These are phyloP conservation scores for Pampusana beccarii DNA, from an alignment of 2,113 vertebrate genomes.

Conservation along the genomic window DNA sequence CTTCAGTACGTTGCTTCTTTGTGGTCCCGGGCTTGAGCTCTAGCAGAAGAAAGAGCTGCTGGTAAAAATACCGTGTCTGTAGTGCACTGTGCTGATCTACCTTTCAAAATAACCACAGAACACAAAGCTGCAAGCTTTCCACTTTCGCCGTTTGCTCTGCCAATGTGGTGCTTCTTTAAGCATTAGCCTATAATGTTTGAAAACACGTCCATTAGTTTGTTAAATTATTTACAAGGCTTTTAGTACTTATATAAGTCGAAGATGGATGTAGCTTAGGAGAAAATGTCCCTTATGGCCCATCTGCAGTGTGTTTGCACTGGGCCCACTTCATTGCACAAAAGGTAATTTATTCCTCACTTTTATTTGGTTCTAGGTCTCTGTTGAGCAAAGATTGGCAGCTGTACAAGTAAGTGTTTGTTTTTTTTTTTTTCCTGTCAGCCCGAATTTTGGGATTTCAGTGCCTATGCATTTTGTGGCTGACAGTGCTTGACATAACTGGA, in stretches of 20 bases:
- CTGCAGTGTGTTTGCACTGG: not conserved
- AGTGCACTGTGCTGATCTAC: fast-evolving
- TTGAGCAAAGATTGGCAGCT: not conserved
- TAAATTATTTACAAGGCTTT: conserved; percentile 76
- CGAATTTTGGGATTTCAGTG: not conserved
- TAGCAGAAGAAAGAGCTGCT: not conserved
- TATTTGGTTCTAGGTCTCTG: not conserved
- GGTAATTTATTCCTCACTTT: conserved; percentile 1
- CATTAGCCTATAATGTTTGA: conserved; percentile 6
- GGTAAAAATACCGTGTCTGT: not conserved
- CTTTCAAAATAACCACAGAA: not conserved
- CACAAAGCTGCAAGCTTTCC: not conserved
- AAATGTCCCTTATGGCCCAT: not conserved
- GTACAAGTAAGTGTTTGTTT: not conserved
- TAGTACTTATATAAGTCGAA: conserved; percentile 46
- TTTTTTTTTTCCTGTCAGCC: not conserved
- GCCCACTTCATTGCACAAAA: not conserved
- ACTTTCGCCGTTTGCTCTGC: not conserved
- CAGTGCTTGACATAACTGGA: not conserved
- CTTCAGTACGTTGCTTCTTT: not conserved
- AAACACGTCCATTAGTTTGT: conserved; percentile 59
- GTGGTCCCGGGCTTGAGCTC: not conserved
- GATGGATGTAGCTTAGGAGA: not conserved
- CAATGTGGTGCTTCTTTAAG: not conserved
- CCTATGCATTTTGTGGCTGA: not conserved